Conservation (phyloP, 2,113 vertebrate species). For the Labeo rohita region DNA sequence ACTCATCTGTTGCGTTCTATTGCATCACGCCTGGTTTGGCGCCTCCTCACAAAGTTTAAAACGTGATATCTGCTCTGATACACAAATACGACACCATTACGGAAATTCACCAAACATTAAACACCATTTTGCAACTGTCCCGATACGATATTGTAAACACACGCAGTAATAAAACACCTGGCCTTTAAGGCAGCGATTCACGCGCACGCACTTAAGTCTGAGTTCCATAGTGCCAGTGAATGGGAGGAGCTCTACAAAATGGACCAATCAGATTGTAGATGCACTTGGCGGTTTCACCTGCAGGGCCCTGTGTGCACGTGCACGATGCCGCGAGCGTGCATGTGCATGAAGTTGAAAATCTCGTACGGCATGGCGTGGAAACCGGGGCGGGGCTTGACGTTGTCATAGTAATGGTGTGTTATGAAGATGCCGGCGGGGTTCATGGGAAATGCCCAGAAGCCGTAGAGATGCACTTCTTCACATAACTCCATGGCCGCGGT, state of each 20-base stretch:
- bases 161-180: slow-evolving; percentile 6
- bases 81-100: slow-evolving; percentile 32
- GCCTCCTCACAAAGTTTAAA: not conserved
- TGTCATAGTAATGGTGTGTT: slow-evolving; percentile 98
- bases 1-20: not conserved
- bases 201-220: not conserved
- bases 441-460: slow-evolving; percentile 98
- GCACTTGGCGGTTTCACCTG: slow-evolving; percentile 64
- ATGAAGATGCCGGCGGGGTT: slow-evolving; percentile 93
- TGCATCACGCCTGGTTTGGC: not conserved
- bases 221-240: not conserved
- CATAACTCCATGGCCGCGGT: slow-evolving; percentile 95
- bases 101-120: slow-evolving; percentile 34
- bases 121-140: slow-evolving; percentile 39
- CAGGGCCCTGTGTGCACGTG: slow-evolving; percentile 89
- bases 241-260: slow-evolving; percentile 23
- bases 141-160: slow-evolving; percentile 39
- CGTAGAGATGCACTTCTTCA: slow-evolving; percentile 95
- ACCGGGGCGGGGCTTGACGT: slow-evolving; percentile 95
- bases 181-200: slow-evolving; percentile 22
- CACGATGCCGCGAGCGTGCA: slow-evolving; percentile 94
- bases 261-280: slow-evolving; percentile 8
- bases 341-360: slow-evolving; percentile 96
- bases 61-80: slow-evolving; percentile 4
- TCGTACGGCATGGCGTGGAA: slow-evolving; percentile 98